Base-by-base conservation (phyloP, 2,888 invertebrate genomes). In the Xylota sylvarum region DNA sequence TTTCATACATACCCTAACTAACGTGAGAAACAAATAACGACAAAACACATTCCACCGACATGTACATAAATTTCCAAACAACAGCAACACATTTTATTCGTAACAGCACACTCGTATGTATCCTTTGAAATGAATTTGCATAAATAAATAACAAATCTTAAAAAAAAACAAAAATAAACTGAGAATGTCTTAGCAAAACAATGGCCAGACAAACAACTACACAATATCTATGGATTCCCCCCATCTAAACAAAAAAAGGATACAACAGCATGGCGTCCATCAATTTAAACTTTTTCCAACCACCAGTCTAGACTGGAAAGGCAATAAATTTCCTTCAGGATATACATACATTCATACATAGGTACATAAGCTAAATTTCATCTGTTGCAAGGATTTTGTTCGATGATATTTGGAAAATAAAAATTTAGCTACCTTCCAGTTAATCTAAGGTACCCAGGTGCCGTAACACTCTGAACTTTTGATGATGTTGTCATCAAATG, bases 61-160 rank as follows among this genome's bases (percentile, higher is more conserved):
- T 48, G 19, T 2, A 48, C 48, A 48, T 19, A 48, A 48, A 48
- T 48, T 9, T 48, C 9, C 1, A 62, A 30, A 14, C 30, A 46
- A 19, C 1, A 10, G 19, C 5, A 17, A 46, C 27, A 14, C 27
- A 52, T 12, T 30, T 3, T 23, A 23, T 23, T 23, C 23, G n/a
- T n/a, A 32, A 5, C 4, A n/a, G 12, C 17, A 4, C 2, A 23
- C 2, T 0, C 19, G 9, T 50, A 23, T 10, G 9, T 3, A n/a
- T 9, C 35, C 55, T 5, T 19, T 4, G 23, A 12, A 40, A 5
- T 43, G 23, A 19, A 58, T 76, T 76, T 76, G 76, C 65, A 65
- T 76, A 56, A 76, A 65, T 48, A 65, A 64, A 17, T 19, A 74
- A 43, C 62, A 74, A 65, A 76, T 65, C 76, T 43, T 37, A 30